These are phyloP conservation scores for Thymelicus sylvestris DNA, from an alignment of 2,888 invertebrate species.

Conservation along the genomic window DNA sequence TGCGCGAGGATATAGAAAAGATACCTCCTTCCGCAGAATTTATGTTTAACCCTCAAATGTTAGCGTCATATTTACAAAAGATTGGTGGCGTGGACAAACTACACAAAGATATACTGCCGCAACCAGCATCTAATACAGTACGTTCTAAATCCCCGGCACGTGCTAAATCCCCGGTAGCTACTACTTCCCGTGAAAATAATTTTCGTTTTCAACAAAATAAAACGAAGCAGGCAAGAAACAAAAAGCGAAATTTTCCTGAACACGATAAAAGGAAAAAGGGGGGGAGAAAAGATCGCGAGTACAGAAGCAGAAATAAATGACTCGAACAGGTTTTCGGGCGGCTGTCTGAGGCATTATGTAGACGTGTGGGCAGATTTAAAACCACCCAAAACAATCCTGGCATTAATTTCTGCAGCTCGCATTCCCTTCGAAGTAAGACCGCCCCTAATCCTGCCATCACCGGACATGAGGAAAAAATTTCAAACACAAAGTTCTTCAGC, in stretches of 20 bases:
- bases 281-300: not conserved
- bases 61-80: too few relatives aligned
- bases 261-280: conserved; percentile 7
- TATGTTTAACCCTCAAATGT: conserved; percentile 23
- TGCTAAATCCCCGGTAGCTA: not conserved
- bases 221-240: not conserved
- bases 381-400: conserved; percentile 22
- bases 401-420: conserved; percentile 15
- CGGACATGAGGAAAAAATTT: conserved; percentile 14
- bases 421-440: conserved; percentile 33
- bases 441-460: conserved; percentile 30
- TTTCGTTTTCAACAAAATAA: not conserved
- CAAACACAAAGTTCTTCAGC: conserved; percentile 16
- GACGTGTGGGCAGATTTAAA: conserved; percentile 15
- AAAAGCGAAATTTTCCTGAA: not conserved
- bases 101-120: not conserved
- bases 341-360: conserved; percentile 31
- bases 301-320: conserved; percentile 24
- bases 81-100: conserved; percentile 20
- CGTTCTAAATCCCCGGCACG: not conserved
- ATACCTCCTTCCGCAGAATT: conserved; percentile 31
- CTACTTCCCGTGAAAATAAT: not conserved
- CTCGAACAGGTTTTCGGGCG: conserved; percentile 24
- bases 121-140: not conserved
- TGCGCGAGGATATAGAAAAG: not conserved